These are phyloP conservation scores for Euphonia xanthogaster DNA, from an alignment of 2,797 vertebrate genomes.

Conservation along the genomic window DNA sequence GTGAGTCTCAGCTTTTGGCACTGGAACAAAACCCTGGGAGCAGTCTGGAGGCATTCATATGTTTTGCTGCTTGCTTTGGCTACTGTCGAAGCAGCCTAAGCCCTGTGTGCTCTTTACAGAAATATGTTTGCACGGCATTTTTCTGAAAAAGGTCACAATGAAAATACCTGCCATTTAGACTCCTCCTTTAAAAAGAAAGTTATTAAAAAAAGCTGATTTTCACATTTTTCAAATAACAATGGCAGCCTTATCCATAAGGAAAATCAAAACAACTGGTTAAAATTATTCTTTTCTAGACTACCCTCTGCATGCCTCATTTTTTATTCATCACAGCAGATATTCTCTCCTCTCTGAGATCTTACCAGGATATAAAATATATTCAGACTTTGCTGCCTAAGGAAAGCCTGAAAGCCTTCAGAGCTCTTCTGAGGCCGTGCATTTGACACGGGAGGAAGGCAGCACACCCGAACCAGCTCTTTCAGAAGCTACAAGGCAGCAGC, in stretches of 20 bases:
- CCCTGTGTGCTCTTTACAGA: not conserved
- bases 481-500: not conserved
- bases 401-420: not conserved
- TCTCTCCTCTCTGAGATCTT: not conserved
- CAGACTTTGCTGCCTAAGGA: not conserved
- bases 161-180: conserved; percentile 1
- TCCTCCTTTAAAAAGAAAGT: not conserved
- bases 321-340: not conserved
- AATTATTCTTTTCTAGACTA: not conserved
- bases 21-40: conserved; percentile 24
- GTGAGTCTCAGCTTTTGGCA: conserved; percentile 29
- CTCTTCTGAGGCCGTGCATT: rapidly evolving
- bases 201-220: not conserved
- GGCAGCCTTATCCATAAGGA: not conserved
- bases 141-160: not conserved
- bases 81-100: not conserved
- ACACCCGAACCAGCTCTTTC: not conserved
- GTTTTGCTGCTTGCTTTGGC: conserved; percentile 51
- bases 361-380: not conserved
- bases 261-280: not conserved
- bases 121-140: not conserved
- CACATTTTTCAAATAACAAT: not conserved
- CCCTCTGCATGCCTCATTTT: not conserved
- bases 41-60: conserved; percentile 23
- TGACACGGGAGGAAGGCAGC: not conserved